A percentile compares a stretch with the other conserved stretches of the same genome.
Evolutionary conservation across 2,113 vertebrate genomes (phyloP).

Genomic region (Calyptommatus sinebrachiatus): DNA sequence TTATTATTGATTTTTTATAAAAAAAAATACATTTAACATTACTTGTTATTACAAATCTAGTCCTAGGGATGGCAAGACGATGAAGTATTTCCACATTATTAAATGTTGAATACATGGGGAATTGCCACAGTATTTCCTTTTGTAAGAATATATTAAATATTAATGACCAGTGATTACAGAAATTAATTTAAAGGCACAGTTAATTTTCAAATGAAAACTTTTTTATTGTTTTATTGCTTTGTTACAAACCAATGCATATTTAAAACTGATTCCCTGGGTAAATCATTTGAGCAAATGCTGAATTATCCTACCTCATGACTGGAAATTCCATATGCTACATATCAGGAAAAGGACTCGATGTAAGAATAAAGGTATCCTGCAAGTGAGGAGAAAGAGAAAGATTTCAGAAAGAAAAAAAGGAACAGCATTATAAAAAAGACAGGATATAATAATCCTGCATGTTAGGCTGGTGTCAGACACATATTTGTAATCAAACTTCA

Average conservation of each 20-base stretch:
- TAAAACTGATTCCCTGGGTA: constrained; percentile 51
- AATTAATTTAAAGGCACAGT: constrained; percentile 74
- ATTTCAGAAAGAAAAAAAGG: neutral
- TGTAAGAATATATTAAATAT: constrained; percentile 79
- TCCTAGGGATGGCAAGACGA: constrained; percentile 74
- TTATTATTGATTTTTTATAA: constrained; percentile 88
- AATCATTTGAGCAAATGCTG: constrained; percentile 32
- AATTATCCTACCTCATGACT: constrained; percentile 30
- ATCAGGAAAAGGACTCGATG: neutral
- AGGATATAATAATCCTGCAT: neutral
- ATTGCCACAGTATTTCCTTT: constrained; percentile 63
- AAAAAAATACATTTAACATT: constrained; percentile 81
- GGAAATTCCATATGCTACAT: constrained; percentile 1
- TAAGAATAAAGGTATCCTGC: neutral
- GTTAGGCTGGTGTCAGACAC: neutral
- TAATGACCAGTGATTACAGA: constrained; percentile 71
- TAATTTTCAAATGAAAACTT: constrained; percentile 66
- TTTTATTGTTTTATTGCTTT: constrained; percentile 55
- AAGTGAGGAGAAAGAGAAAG: neutral
- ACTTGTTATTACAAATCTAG: constrained; percentile 84
- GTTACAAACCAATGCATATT: constrained; percentile 51
- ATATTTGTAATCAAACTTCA: too few species aligned
- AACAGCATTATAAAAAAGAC: neutral
- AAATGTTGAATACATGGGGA: constrained; percentile 71
- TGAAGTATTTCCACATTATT: constrained; percentile 72